phyloP scores from a whole-genome alignment of 1,140 invertebrate species.

The Psix sp. region DNA sequence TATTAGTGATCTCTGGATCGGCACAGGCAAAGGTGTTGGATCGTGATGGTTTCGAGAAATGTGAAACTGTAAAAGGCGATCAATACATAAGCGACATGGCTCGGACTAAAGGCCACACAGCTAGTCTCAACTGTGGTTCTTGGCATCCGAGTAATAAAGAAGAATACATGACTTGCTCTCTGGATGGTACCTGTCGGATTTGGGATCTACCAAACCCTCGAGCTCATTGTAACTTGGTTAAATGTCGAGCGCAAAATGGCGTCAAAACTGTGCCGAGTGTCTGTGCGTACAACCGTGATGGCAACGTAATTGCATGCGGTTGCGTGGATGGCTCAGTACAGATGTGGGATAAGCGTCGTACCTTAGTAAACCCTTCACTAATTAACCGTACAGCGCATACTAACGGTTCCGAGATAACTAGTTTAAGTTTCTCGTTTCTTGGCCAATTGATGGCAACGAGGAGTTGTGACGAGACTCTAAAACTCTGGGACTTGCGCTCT shows the following conservation, averaged over 20 bases:
- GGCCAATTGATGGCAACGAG: conserved; percentile 88
- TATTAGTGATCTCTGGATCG: conserved; percentile 95
- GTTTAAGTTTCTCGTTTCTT: conserved; percentile 92
- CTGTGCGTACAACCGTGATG: conserved; percentile 91
- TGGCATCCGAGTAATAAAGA: conserved; percentile 96
- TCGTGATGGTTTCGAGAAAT: conserved; percentile 95
- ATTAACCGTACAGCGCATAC: conserved; percentile 89
- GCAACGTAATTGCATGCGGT: conserved; percentile 91
- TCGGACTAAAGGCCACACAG: conserved; percentile 96
- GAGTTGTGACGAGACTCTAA: conserved; percentile 94
- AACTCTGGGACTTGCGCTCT: conserved; percentile 94
- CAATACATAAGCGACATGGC: conserved; percentile 97
- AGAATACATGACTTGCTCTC: conserved; percentile 96
- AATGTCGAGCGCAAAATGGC: conserved; percentile 91
- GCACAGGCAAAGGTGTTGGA: conserved; percentile 96
- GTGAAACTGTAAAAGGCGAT: conserved; percentile 97
- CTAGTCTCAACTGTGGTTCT: conserved; percentile 91
- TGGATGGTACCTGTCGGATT: conserved; percentile 93
- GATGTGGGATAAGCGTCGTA: conserved; percentile 96
- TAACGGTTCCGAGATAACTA: conserved; percentile 88
- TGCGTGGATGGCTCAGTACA: conserved; percentile 98
- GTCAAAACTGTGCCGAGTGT: conserved; percentile 92
- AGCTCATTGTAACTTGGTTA: conserved; percentile 91
- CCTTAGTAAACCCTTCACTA: conserved; percentile 87
- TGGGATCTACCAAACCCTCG: conserved; percentile 89